These are phyloP conservation scores for Rhagonycha fulva DNA, from an alignment of 2,888 invertebrate species.

Conservation along the genomic window DNA sequence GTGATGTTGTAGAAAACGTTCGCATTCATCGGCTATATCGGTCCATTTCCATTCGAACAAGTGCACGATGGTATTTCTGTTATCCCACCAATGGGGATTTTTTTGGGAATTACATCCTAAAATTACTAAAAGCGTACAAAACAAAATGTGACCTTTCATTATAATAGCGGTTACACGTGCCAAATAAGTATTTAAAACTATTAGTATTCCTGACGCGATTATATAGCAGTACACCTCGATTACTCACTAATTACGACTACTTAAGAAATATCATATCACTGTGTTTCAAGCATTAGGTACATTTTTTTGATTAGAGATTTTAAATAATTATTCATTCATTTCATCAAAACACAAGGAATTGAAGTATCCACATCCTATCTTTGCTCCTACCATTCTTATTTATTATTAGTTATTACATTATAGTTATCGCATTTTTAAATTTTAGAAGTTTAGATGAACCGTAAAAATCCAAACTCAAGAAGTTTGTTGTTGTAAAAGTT, in stretches of 20 bases:
- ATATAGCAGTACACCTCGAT: not conserved
- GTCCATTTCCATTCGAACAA: slow-evolving; percentile 83
- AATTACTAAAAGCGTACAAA: not conserved
- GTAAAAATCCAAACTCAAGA: slow-evolving; percentile 61
- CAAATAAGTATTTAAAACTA: not conserved
- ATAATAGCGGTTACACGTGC: not conserved
- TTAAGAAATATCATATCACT: not conserved
- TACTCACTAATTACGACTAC: not conserved
- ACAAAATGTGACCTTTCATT: not conserved
- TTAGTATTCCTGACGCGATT: not conserved
- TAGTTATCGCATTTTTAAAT: not conserved
- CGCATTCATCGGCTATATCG: slow-evolving; percentile 81
- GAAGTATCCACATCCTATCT: too few relatives aligned
- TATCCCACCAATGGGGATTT: slow-evolving; percentile 61
- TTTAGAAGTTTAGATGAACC: not conserved
- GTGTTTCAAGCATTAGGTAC: not conserved
- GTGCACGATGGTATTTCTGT: slow-evolving; percentile 71
- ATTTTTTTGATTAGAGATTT: not conserved
- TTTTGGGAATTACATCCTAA: slow-evolving; percentile 50
- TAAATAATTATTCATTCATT: not conserved
- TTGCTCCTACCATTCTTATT: too few relatives aligned
- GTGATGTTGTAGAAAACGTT: slow-evolving; percentile 71
- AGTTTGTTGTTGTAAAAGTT: slow-evolving; percentile 61
- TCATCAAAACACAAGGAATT: too few relatives aligned
- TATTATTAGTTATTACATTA: too few relatives aligned